These are phyloP conservation scores for Cosmia pyralina DNA, from an alignment of 2,888 invertebrate species.

Conservation along the genomic window DNA sequence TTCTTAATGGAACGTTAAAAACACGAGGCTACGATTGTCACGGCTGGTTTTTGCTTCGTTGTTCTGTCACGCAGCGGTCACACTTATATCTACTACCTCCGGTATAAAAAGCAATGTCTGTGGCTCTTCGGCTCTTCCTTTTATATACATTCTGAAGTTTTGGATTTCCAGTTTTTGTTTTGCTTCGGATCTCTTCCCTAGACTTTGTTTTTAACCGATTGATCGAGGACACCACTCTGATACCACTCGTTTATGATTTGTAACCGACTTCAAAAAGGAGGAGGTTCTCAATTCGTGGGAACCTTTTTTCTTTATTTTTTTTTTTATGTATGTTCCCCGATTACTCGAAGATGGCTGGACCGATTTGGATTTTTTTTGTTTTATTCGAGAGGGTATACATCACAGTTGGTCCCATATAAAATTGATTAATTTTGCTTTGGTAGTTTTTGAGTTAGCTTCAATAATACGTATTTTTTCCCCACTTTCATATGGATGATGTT, in stretches of 20 bases:
- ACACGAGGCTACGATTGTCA: slow-evolving; percentile 59
- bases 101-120: slow-evolving; percentile 59
- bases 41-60: slow-evolving; percentile 58
- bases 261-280: too few species aligned
- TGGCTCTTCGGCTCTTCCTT: slow-evolving; percentile 31
- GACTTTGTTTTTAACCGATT: slow-evolving; percentile 24
- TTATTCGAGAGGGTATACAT: too few species aligned
- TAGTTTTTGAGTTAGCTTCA: too few species aligned
- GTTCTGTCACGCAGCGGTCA: slow-evolving; percentile 64
- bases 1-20: slow-evolving; percentile 63
- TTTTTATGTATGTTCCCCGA: too few species aligned
- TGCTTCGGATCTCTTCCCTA: slow-evolving; percentile 36
- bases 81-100: slow-evolving; percentile 45
- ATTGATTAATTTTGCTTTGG: too few species aligned
- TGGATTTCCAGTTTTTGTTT: slow-evolving; percentile 38
- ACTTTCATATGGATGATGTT: too few species aligned
- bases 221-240: slow-evolving; percentile 11
- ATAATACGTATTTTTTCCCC: too few species aligned
- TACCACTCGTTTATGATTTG: slow-evolving; percentile 21
- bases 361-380: too few species aligned
- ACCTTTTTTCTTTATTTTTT: too few species aligned
- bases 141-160: slow-evolving; percentile 49
- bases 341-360: too few species aligned
- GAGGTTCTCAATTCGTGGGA: too few species aligned
- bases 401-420: too few species aligned